Conservation (phyloP, 64 coral and sea anemone species). For the Dendrophyllia cribrosa region DNA sequence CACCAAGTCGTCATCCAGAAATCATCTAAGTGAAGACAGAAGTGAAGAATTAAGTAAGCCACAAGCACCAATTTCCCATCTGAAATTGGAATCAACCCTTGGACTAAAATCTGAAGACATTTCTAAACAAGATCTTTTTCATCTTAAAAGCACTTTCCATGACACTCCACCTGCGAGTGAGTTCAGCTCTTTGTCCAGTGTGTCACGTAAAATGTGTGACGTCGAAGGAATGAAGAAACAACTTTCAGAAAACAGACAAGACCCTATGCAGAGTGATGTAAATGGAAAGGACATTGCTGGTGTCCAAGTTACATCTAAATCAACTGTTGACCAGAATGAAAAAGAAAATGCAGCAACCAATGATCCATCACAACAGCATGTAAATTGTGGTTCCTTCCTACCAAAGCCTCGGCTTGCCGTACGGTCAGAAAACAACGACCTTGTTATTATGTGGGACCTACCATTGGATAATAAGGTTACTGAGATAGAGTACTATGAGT, state of each 20-base stretch:
- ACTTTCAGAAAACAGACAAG: background rate
- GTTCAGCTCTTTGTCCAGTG: too few species aligned
- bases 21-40: background rate
- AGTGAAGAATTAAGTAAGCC: too few species aligned
- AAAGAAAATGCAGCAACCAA: background rate
- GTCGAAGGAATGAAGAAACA: background rate
- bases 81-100: too few species aligned
- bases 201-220: background rate
- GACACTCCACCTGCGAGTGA: too few species aligned
- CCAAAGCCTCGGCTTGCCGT: background rate
- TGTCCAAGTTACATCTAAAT: background rate
- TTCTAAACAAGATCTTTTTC: background rate
- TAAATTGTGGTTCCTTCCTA: background rate
- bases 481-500: background rate
- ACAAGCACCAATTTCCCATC: too few species aligned
- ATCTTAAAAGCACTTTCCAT: background rate
- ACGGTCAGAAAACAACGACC: background rate
- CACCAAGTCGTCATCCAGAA: background rate
- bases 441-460: constrained; percentile 14
- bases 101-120: background rate
- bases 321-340: background rate
- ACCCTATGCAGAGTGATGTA: background rate
- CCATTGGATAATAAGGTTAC: background rate
- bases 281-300: background rate
- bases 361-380: too few species aligned